phyloP scores from a whole-genome alignment of 1,140 invertebrate species.

The Holotrichia oblita region DNA sequence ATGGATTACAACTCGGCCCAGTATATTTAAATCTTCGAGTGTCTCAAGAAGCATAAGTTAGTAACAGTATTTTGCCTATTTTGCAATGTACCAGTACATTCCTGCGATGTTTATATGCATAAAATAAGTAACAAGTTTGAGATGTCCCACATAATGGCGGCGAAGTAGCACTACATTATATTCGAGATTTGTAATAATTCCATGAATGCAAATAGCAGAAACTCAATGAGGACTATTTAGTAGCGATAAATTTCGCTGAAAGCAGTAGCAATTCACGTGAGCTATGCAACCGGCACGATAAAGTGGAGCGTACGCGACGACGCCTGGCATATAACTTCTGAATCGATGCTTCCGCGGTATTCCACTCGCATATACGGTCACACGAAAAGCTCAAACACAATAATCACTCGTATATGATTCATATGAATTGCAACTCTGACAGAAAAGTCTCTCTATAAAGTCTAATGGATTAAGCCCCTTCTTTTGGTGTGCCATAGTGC shows the following conservation, averaged over 20 bases:
- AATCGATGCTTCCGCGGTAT: slow-evolving; percentile 12
- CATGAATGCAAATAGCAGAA: slow-evolving; percentile 5
- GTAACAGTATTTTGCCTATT: too few species aligned
- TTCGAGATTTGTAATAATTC: background rate
- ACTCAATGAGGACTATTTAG: slow-evolving; percentile 14
- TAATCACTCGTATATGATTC: slow-evolving; percentile 12
- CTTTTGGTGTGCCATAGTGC: background rate
- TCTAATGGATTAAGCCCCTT: slow-evolving; percentile 29
- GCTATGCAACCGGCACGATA: slow-evolving; percentile 13
- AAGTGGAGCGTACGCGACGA: background rate
- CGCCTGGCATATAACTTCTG: background rate
- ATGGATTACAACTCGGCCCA: too few species aligned
- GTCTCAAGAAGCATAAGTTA: too few species aligned
- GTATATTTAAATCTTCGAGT: too few species aligned
- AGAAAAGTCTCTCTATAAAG: slow-evolving; percentile 18
- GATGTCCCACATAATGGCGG: background rate
- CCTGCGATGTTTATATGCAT: too few species aligned
- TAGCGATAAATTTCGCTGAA: slow-evolving; percentile 26
- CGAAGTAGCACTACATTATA: background rate
- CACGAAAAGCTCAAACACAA: slow-evolving; percentile 23
- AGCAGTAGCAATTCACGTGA: slow-evolving; percentile 8
- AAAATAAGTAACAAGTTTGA: too few species aligned
- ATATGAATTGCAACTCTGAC: slow-evolving; percentile 17
- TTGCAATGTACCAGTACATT: too few species aligned
- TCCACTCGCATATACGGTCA: background rate